phyloP scores from a whole-genome alignment of 1,140 invertebrate genomes.

The Calephelis virginiensis region DNA sequence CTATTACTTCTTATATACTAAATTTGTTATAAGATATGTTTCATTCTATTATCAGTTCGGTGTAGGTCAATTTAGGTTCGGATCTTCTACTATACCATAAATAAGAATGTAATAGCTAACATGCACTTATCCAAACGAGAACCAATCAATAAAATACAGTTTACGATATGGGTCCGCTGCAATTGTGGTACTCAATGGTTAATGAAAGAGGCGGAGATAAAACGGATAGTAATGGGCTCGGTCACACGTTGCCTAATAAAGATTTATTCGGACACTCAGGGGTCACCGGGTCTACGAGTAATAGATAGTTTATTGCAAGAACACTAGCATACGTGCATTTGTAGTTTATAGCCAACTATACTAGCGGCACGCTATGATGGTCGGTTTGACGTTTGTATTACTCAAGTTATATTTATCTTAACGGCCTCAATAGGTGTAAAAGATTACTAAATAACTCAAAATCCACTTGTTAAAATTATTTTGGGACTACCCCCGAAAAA shows the following conservation, averaged over 20 bases:
- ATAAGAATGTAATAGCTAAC: neutral
- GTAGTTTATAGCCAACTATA: neutral
- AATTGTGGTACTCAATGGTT: neutral
- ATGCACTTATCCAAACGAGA: neutral
- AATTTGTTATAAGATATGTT: too few relatives aligned
- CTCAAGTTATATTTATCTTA: too few relatives aligned
- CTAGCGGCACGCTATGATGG: too few relatives aligned
- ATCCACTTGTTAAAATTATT: too few relatives aligned
- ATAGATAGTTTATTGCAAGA: slow-evolving; percentile 7
- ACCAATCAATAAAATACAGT: slow-evolving; percentile 5
- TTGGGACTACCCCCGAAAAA: too few relatives aligned
- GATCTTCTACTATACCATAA: too few relatives aligned
- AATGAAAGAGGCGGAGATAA: slow-evolving; percentile 11
- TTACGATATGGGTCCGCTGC: slow-evolving; percentile 4
- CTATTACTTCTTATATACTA: too few relatives aligned
- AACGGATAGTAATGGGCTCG: neutral
- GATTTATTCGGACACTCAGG: slow-evolving; percentile 37
- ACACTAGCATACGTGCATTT: neutral
- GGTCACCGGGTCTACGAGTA: neutral
- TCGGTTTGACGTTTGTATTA: too few relatives aligned
- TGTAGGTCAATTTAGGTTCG: too few relatives aligned
- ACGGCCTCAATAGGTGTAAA: too few relatives aligned
- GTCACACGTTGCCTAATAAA: slow-evolving; percentile 35
- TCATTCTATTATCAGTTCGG: too few relatives aligned
- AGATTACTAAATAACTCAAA: too few relatives aligned